phyloP scores from a whole-genome alignment of 2,113 vertebrate genomes.

The Mystacornis crossleyi region DNA sequence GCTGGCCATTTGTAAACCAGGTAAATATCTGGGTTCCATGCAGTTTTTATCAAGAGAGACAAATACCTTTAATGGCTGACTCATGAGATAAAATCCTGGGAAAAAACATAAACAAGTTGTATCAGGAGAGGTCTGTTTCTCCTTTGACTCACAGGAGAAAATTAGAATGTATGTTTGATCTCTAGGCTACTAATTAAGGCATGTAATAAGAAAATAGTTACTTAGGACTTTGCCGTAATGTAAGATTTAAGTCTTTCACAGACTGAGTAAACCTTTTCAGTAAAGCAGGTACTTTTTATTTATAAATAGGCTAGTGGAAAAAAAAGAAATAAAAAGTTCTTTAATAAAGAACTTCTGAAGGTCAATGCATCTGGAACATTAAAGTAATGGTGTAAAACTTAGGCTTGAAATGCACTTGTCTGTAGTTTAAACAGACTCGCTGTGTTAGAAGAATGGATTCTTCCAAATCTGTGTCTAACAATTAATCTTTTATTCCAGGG shows the following conservation, averaged over 20 bases:
- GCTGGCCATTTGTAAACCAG: neutral
- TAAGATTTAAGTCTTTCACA: neutral
- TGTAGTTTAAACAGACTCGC: neutral
- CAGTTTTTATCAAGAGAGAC: neutral
- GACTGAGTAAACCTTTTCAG: neutral
- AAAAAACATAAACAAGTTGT: neutral
- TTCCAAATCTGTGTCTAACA: neutral
- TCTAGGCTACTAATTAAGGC: neutral
- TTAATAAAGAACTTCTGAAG: neutral
- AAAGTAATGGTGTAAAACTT: neutral
- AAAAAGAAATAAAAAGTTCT: neutral
- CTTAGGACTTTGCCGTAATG: neutral
- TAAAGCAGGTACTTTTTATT: neutral
- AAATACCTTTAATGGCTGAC: neutral
- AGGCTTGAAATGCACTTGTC: neutral
- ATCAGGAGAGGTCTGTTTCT: neutral
- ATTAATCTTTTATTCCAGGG: slow-evolving; percentile 74
- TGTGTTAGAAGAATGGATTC: neutral
- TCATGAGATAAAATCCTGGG: neutral
- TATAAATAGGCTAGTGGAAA: neutral
- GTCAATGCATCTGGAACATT: neutral
- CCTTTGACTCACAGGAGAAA: neutral
- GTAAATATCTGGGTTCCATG: neutral
- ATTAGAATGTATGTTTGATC: neutral
- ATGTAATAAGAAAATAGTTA: neutral